These are phyloP conservation scores for Drosophila arawakana DNA, from an alignment of 1,140 invertebrate species.

Conservation along the genomic window DNA sequence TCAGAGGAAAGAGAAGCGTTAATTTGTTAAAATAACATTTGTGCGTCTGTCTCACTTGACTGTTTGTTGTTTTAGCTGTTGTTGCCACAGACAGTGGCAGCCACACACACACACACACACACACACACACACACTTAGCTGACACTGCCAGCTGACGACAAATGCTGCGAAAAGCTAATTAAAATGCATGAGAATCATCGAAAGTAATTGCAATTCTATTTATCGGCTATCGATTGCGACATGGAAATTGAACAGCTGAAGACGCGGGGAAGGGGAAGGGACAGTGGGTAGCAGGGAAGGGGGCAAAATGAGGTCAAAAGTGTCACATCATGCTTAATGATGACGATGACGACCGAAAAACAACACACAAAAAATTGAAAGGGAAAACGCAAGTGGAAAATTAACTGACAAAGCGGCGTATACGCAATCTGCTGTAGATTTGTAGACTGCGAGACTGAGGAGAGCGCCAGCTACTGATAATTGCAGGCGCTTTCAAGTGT, in stretches of 20 bases:
- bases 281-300: constrained; percentile 3
- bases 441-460: constrained; percentile 1
- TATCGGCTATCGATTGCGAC: constrained; percentile 28
- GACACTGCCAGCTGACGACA: not conserved
- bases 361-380: constrained; percentile 59
- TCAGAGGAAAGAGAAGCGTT: constrained; percentile 28
- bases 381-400: constrained; percentile 55
- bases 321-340: constrained; percentile 84
- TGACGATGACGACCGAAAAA: constrained; percentile 65
- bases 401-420: constrained; percentile 74
- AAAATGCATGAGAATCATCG: constrained; percentile 32
- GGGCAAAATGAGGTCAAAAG: constrained; percentile 75
- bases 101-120: not conserved
- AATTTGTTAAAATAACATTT: constrained; percentile 77
- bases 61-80: constrained; percentile 46
- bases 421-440: constrained; percentile 54
- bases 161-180: constrained; percentile 31
- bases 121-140: constrained; percentile 23
- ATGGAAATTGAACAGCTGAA: constrained; percentile 6
- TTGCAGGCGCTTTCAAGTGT: constrained; percentile 72
- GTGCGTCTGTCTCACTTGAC: constrained; percentile 2
- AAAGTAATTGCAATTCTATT: constrained; percentile 7
- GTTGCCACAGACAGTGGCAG: constrained; percentile 17
- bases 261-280: constrained; percentile 16
- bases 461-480: constrained; percentile 72